Percentiles rank a stretch among this genome's conserved stretches.
Evolutionary conservation across 2,797 vertebrate genomes (phyloP).

Genomic region (Sebastes kiyomatsui): DNA sequence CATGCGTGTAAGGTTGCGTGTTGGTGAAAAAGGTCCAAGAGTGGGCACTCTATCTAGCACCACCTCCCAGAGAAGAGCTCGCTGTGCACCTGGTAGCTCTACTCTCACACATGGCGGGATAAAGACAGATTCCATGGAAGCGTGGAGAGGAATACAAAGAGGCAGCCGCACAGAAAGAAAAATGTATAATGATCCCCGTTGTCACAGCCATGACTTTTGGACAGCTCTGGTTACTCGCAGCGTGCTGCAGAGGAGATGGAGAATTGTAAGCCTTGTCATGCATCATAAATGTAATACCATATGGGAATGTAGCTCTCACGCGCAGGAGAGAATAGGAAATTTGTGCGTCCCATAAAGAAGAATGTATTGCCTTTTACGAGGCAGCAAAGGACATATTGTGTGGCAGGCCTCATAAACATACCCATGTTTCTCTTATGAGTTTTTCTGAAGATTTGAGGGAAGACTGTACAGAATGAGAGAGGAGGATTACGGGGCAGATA

Average conservation of each 20-base stretch:
- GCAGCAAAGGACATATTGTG: conserved; percentile 53
- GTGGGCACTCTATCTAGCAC: conserved; percentile 39
- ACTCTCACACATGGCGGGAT: conserved; percentile 34
- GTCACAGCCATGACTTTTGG: conserved; percentile 73
- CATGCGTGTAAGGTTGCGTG: conserved; percentile 37
- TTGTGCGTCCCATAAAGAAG: conserved; percentile 48
- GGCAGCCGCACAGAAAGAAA: conserved; percentile 54
- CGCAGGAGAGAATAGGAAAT: conserved; percentile 56
- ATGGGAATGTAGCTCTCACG: conserved; percentile 55
- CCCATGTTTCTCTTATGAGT: conserved; percentile 56
- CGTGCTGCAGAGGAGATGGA: conserved; percentile 59
- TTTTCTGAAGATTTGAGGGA: conserved; percentile 46
- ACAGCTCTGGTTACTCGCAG: conserved; percentile 62
- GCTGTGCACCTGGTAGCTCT: conserved; percentile 44
- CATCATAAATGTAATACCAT: conserved; percentile 73
- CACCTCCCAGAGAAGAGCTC: conserved; percentile 36
- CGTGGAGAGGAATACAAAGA: conserved; percentile 67
- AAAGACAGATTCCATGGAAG: conserved; percentile 61
- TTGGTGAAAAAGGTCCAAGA: conserved; percentile 43
- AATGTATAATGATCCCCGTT: conserved; percentile 68
- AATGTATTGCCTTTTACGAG: conserved; percentile 58
- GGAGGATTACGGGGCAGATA: conserved; percentile 57
- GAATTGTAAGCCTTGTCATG: conserved; percentile 67
- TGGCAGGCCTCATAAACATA: conserved; percentile 65
- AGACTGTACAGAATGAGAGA: conserved; percentile 37